phyloP scores from a whole-genome alignment of 2,797 vertebrate species.

The Emydoidea blandingii region DNA sequence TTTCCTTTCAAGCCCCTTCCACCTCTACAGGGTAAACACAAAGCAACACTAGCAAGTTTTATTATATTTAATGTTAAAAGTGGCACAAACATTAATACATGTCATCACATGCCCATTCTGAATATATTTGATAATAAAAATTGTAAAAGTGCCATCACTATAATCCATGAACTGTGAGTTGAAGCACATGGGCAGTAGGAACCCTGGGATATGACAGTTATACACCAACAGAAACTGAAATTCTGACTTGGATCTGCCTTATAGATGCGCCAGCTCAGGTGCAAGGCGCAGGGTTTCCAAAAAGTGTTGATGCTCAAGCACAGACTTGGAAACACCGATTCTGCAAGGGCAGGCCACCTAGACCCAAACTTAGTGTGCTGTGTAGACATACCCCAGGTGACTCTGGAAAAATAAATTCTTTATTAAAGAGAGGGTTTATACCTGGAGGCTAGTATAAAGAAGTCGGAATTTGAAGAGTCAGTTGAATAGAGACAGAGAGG shows the following conservation, averaged over 20 bases:
- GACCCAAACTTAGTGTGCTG: not conserved
- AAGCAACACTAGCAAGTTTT: not conserved
- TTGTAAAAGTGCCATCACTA: not conserved
- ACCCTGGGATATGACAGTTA: not conserved
- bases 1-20: not conserved
- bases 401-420: conserved; percentile 5
- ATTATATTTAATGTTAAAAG: not conserved
- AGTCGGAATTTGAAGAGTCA: not conserved
- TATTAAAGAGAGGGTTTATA: conserved; percentile 12
- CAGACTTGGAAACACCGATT: not conserved
- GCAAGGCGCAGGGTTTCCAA: not conserved
- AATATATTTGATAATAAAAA: not conserved
- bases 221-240: not conserved
- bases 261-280: not conserved
- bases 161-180: not conserved
- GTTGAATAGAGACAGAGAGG: not conserved
- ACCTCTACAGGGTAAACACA: not conserved
- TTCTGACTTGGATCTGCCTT: not conserved
- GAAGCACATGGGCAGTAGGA: not conserved
- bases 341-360: not conserved
- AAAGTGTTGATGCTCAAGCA: not conserved
- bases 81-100: not conserved
- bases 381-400: not conserved
- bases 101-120: not conserved
- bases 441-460: not conserved